phyloP scores from a whole-genome alignment of 2,888 invertebrate species.

The Nomada ferruginata region DNA sequence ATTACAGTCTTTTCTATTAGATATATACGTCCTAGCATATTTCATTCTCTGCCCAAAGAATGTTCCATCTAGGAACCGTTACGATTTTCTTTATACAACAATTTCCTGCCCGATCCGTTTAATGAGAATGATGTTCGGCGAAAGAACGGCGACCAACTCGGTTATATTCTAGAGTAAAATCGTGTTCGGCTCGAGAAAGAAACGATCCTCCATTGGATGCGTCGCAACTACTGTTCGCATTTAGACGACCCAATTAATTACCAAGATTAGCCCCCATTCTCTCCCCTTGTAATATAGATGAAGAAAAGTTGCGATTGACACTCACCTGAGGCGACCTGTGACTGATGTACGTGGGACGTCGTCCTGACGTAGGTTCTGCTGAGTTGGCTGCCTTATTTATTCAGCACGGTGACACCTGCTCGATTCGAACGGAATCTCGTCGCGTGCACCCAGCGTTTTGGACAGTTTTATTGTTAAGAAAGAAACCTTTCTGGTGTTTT shows the following conservation, averaged over 20 bases:
- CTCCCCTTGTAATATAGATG: conserved; percentile 59
- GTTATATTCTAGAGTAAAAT: not conserved
- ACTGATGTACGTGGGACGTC: conserved; percentile 81
- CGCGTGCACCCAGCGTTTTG: conserved; percentile 22
- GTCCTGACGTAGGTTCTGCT: conserved; percentile 74
- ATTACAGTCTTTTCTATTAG: conserved; percentile 17
- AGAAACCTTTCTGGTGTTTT: not conserved
- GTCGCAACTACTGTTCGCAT: conserved; percentile 20
- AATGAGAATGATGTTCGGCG: not conserved
- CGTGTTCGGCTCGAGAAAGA: not conserved
- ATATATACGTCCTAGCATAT: not conserved
- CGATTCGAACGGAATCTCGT: conserved; percentile 59
- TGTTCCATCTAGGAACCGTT: not conserved
- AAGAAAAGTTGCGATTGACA: conserved; percentile 41
- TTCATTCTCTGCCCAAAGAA: not conserved
- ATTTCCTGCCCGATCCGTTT: no score
- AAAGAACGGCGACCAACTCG: no score
- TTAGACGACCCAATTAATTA: conserved; percentile 73
- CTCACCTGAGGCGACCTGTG: conserved; percentile 76
- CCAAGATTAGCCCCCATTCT: conserved; percentile 53
- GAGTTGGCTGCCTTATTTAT: conserved; percentile 56
- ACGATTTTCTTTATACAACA: no score
- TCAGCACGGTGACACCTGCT: conserved; percentile 66
- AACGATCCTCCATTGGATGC: not conserved
- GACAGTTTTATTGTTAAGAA: not conserved